A percentile compares a stretch with the other conserved stretches of the same genome.
Evolutionary conservation across 2,888 invertebrate species (phyloP).

Genomic region (Carpatolechia fugitivella): DNA sequence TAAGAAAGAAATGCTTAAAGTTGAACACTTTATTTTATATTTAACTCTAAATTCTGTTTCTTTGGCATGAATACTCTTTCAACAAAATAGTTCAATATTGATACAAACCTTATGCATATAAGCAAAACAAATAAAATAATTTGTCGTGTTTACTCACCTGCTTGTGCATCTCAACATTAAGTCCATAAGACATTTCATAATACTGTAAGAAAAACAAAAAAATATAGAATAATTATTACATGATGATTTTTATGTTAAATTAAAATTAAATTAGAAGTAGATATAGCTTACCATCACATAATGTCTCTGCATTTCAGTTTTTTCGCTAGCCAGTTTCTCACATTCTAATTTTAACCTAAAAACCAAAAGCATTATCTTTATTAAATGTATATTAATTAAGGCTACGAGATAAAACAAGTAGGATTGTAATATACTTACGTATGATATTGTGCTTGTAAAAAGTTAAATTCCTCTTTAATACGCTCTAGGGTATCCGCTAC

Average conservation of each 20-base stretch:
- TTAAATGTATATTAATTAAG: neutral
- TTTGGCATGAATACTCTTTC: too few relatives aligned
- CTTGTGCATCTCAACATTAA: constrained; percentile 98
- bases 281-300: constrained; percentile 94
- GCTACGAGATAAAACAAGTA: too few relatives aligned
- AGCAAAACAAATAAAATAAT: neutral
- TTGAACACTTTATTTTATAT: too few relatives aligned
- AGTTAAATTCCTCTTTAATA: constrained; percentile 97
- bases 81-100: too few relatives aligned
- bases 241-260: neutral
- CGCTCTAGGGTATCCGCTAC: constrained; percentile 95
- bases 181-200: constrained; percentile 97
- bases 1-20: too few relatives aligned
- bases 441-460: constrained; percentile 96
- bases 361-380: too few relatives aligned
- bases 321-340: constrained; percentile 97
- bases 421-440: constrained; percentile 82
- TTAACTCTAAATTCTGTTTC: too few relatives aligned
- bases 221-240: neutral
- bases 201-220: constrained; percentile 82
- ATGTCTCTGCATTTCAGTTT: constrained; percentile 99
- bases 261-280: constrained; percentile 26
- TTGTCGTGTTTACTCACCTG: constrained; percentile 77
- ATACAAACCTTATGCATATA: neutral
- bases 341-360: constrained; percentile 97